Base-by-base conservation (phyloP, 2,797 vertebrate species). In the Menidia menidia region DNA sequence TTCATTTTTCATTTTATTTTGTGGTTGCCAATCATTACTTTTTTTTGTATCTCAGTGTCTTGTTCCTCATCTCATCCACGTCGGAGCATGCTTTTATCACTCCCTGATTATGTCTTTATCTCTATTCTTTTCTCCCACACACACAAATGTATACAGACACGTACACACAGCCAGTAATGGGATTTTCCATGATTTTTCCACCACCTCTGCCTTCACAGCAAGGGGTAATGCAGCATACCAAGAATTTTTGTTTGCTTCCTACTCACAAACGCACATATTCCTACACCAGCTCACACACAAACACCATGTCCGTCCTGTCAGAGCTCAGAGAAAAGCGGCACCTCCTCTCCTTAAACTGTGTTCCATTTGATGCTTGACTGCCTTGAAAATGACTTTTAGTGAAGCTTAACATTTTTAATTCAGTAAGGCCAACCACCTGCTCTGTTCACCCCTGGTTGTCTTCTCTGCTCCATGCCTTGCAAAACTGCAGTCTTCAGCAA, bases 341-440 rank as follows among this genome's bases (percentile, higher is more conserved):
- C 67, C 75, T 79, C 32, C 82, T 84, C 78, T 73, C 77, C 82
- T 84, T 80, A 78, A 86, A 87, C 80, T 92, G 85, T 87, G 82
- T 91, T 93, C 89, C 68, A 90, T 92, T 93, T 91, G 90, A 93
- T 90, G 88, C 87, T 86, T 85, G 88, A 78, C 80, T 83, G 83
- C 69, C 76, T 83, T 86, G 75, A 87, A 92, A 92, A 92, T 91
- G 59, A 90, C 89, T 86, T 81, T 78, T 80, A 83, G 77, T 87
- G 75, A 89, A 87, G 87, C 90, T 90, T 87, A 86, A 88, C 77
- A 80, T 88, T 84, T 84, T 89, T 80, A 88, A 88, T 77, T 82
- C 74, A 69, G 67, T 78, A 68, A 71, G 33, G 59, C 48, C 56
- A 50, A 61, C 7, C 55, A 6, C 58, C 50, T 47, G 47, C 33